A percentile compares a stretch with the other conserved stretches of the same genome.
Evolutionary conservation across 1,140 invertebrate species (phyloP).

Genomic region (Lamellibrachia luymesi): DNA sequence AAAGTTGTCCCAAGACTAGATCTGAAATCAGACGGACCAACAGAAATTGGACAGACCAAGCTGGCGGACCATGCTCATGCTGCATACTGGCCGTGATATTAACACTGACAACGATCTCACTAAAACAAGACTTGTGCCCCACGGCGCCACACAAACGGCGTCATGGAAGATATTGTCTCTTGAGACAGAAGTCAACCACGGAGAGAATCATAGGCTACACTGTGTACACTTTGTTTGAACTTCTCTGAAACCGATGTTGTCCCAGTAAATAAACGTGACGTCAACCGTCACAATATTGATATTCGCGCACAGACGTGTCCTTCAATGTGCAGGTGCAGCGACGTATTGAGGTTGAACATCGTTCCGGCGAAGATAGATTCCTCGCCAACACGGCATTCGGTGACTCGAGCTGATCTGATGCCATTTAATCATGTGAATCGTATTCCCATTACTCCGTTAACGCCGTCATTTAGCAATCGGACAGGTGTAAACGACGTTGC

Average conservation of each 20-base stretch:
- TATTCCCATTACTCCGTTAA: not conserved
- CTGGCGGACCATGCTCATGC: too few relatives aligned
- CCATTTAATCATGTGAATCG: not conserved
- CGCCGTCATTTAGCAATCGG: slow-evolving; percentile 11
- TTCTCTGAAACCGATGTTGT: not conserved
- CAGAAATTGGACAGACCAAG: too few relatives aligned
- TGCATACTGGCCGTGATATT: too few relatives aligned
- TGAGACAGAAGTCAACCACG: too few relatives aligned
- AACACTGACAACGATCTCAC: too few relatives aligned
- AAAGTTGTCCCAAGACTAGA: too few relatives aligned
- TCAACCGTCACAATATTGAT: not conserved
- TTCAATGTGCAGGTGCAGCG: not conserved
- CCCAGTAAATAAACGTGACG: not conserved
- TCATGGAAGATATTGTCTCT: too few relatives aligned
- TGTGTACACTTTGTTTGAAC: not conserved
- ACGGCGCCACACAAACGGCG: too few relatives aligned
- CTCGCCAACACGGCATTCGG: not conserved
- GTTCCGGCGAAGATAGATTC: not conserved
- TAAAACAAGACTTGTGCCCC: too few relatives aligned
- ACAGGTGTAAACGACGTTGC: not conserved
- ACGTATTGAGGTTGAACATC: not conserved
- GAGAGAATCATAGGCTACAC: not conserved
- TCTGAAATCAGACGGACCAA: too few relatives aligned
- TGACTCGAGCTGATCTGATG: not conserved
- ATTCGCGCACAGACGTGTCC: not conserved